Percentiles rank a stretch among this genome's conserved stretches.
Conservation (phyloP, 2,888 invertebrate genomes). For the Oligia latruncula region DNA sequence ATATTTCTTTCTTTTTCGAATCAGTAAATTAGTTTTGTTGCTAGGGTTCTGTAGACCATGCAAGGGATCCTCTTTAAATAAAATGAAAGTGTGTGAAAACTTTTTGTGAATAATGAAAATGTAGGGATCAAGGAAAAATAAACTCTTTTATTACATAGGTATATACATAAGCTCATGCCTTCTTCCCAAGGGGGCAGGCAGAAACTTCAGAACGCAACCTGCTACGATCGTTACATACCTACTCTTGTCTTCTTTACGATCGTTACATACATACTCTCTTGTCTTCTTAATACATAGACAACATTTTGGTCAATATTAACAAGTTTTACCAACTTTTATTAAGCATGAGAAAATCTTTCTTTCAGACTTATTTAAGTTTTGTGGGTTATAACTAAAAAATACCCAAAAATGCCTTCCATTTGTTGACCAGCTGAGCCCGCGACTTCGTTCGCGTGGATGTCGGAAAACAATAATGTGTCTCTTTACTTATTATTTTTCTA, state of each 20-base stretch:
- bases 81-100: neutral
- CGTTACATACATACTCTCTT: neutral
- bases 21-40: conserved; percentile 4
- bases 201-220: neutral
- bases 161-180: neutral
- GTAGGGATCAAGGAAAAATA: too few relatives aligned
- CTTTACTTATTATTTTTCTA: too few relatives aligned
- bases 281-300: neutral
- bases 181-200: too few relatives aligned
- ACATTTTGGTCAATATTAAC: neutral
- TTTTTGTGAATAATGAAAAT: too few relatives aligned
- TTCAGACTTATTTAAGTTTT: neutral
- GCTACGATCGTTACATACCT: neutral
- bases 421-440: too few relatives aligned
- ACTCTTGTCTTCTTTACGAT: neutral
- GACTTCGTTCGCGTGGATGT: too few relatives aligned
- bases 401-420: too few relatives aligned
- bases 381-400: too few relatives aligned
- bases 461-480: too few relatives aligned
- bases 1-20: conserved; percentile 10
- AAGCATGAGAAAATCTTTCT: neutral
- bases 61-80: neutral
- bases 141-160: too few relatives aligned
- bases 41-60: neutral
- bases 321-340: neutral